Conservation (phyloP, 1,140 invertebrate species). For the Propsilocerus akamusi region DNA sequence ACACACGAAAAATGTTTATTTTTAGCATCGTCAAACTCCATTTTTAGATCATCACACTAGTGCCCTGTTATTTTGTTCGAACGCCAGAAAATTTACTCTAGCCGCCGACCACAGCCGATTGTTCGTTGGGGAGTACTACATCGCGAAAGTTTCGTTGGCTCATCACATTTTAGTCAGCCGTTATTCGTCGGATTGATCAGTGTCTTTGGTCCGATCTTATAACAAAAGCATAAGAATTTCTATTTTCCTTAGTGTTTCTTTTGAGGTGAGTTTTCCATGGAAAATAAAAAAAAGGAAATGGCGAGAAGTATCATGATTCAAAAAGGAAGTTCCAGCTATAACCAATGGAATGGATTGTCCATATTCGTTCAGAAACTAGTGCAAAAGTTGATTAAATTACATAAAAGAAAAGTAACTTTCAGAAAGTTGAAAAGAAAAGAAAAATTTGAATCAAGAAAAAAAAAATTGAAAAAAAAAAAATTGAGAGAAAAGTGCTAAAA, state of each 20-base stretch:
- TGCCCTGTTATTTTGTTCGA: constrained; percentile 3
- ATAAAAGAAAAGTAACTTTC: no score
- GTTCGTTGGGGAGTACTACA: neutral
- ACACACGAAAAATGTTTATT: no score
- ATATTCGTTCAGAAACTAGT: neutral
- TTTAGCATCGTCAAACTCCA: constrained; percentile 2
- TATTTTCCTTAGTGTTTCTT: constrained; percentile 24
- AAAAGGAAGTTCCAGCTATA: neutral
- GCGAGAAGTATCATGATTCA: no score
- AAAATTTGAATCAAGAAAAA: neutral
- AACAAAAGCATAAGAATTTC: constrained; percentile 15
- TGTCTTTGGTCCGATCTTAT: constrained; percentile 18
- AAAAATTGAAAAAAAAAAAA: neutral
- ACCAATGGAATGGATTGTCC: neutral
- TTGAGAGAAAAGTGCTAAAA: neutral
- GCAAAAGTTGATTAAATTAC: neutral
- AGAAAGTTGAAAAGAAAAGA: neutral
- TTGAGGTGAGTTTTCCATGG: constrained; percentile 22
- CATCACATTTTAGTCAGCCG: constrained; percentile 18
- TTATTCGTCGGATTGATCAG: constrained; percentile 27
- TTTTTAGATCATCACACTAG: constrained; percentile 2
- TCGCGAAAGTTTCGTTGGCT: neutral
- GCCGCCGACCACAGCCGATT: neutral
- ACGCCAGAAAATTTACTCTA: neutral
- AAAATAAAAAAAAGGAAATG: constrained; percentile 6